Evolutionary conservation across 2,113 vertebrate genomes (phyloP), one percentile per base, ranked within the genome.

Genomic region (Antennarius striatus): DNA sequence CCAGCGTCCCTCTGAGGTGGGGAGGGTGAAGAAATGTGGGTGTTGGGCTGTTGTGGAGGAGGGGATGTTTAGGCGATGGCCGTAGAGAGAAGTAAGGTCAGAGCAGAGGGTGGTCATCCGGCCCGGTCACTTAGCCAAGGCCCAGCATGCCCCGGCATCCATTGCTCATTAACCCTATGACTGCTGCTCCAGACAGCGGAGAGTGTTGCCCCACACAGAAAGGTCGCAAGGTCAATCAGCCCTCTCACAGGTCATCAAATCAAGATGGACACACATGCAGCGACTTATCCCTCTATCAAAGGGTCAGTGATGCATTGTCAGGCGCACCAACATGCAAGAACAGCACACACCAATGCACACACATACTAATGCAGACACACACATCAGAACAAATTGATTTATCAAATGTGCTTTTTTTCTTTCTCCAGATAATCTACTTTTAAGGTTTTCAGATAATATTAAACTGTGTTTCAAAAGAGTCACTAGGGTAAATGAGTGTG

Each of bases 151-250:
- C 92, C 89, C 39, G 75, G 92, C 96, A 96, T 96, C 96, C 94
- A 95, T 92, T 88, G 92, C 92, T 95, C 93, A 97, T 98, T 96
- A 95, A 94, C 81, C 94, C 93, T 89, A 93, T 83, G 95, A 94
- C 94, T 87, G 88, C 79, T 90, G 87, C 90, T 85, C 73, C 8
- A 75, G 93, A 91, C 91, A 88, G 81, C 70, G 74, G 93, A 91
- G 91, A 92, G 90, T 89, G 86, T 89, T 86, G 89, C 91, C 90
- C 89, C 94, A 93, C 90, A 94, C 90, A 90, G 92, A 88, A 93
- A 90, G 94, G 95, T 96, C 93, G 94, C 74, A 1, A 91, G 96
- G 96, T 98, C 96, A 96, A 96, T 93, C 95, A 91, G 94, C 93
- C 88, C 94, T 95, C 94, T 94, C 94, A 90, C 91, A 85, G 47